A percentile compares a stretch with the other conserved stretches of the same genome.
Conservation (phyloP, 2,113 vertebrate genomes). For the Geothlypis trichas region DNA sequence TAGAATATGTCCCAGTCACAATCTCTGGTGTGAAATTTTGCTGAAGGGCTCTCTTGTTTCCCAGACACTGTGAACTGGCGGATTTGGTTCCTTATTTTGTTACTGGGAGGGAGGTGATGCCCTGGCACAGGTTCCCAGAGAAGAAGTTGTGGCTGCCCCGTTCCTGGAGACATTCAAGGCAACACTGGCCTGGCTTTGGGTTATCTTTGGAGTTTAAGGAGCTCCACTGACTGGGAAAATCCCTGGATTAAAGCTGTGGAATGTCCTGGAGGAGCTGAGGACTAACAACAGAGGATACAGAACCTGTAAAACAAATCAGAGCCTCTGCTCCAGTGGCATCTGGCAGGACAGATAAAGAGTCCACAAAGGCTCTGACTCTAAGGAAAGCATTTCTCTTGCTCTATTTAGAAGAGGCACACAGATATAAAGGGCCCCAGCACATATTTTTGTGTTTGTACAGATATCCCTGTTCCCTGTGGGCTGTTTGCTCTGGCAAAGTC, state of each 20-base stretch:
- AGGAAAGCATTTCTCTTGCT: neutral
- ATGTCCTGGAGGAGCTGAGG: neutral
- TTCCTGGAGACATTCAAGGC: neutral
- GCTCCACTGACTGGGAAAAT: neutral
- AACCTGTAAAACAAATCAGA: neutral
- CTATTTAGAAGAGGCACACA: neutral
- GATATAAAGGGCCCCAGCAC: neutral
- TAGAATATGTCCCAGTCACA: neutral
- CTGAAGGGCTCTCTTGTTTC: neutral
- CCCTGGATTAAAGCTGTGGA: neutral
- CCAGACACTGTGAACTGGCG: neutral
- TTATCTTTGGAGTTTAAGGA: neutral
- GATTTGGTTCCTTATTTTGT: neutral
- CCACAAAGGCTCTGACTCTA: neutral
- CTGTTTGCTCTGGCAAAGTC: neutral
- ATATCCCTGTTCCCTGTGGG: neutral
- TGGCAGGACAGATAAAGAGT: neutral
- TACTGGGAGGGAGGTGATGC: neutral
- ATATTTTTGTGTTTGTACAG: neutral
- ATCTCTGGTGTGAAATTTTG: neutral
- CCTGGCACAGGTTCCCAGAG: neutral
- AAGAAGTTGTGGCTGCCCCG: neutral
- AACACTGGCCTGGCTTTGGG: neutral
- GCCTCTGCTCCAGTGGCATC: neutral
- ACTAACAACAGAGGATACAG: neutral